Percentiles rank a stretch among this genome's conserved stretches.
Conservation (phyloP, 2,797 vertebrate genomes). For the Vireo griseus region DNA sequence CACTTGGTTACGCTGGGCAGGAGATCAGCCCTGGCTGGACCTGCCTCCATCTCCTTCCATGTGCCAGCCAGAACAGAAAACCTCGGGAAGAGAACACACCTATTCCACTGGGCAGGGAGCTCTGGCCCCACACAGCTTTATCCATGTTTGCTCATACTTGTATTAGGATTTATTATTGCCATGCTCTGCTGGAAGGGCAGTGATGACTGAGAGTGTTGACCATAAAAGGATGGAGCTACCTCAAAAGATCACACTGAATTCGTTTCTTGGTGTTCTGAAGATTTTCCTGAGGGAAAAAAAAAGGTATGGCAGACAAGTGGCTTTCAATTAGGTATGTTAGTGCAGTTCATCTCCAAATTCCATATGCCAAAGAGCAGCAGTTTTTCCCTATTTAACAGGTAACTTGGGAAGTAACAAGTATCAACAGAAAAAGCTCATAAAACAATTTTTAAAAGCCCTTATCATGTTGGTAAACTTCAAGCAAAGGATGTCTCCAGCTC, state of each 20-base stretch:
- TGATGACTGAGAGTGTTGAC: fast-evolving
- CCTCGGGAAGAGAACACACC: not conserved
- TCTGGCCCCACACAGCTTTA: not conserved
- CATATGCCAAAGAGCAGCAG: not conserved
- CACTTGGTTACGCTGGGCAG: not conserved
- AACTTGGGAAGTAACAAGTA: not conserved
- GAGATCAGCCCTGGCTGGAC: fast-evolving
- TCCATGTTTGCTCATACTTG: fast-evolving
- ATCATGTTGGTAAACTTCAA: not conserved
- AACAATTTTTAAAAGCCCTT: not conserved
- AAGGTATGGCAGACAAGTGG: not conserved
- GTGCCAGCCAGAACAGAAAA: not conserved
- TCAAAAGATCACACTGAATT: not conserved
- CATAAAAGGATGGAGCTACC: not conserved
- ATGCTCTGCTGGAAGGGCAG: not conserved
- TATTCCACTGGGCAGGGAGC: not conserved
- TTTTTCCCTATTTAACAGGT: not conserved
- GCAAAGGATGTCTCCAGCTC: not conserved
- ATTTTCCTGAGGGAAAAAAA: not conserved
- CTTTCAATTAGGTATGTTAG: not conserved
- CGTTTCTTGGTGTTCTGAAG: not conserved
- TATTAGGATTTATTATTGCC: fast-evolving
- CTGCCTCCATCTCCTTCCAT: fast-evolving
- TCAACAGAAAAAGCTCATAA: not conserved
- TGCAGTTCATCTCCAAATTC: not conserved